Percentiles rank a stretch among this genome's conserved stretches.
Evolutionary conservation across 1,140 invertebrate species (phyloP).

Genomic region (Caenorhabditis tropicalis): DNA sequence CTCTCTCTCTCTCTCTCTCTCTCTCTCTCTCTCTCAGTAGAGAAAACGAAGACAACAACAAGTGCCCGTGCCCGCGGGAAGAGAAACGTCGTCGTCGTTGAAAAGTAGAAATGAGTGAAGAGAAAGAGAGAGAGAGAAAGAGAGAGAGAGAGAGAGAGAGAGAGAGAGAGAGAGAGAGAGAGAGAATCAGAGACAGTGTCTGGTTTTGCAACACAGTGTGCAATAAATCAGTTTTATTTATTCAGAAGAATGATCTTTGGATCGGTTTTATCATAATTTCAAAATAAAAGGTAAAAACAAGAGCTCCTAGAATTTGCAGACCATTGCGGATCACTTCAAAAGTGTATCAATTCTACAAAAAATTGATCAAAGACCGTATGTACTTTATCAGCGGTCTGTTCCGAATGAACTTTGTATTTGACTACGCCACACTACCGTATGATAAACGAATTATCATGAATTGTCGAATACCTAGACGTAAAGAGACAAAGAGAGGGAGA

Average conservation of each 20-base stretch:
- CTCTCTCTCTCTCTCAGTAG: background rate
- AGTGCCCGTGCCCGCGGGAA: conserved; percentile 4
- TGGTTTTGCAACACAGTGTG: background rate
- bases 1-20: background rate
- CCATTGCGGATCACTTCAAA: too few species aligned
- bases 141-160: background rate
- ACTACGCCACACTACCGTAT: too few species aligned
- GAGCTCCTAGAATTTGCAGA: too few species aligned
- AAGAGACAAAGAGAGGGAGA: too few species aligned
- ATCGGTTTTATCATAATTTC: background rate
- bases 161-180: background rate
- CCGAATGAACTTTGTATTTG: too few species aligned
- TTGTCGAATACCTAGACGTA: too few species aligned
- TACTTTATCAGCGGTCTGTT: too few species aligned
- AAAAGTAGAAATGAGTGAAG: background rate
- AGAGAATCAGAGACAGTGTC: background rate
- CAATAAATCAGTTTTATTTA: background rate
- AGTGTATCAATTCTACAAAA: too few species aligned
- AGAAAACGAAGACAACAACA: conserved; percentile 19
- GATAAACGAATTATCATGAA: too few species aligned
- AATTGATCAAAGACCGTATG: too few species aligned
- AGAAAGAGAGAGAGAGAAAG: background rate
- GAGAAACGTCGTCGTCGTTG: background rate
- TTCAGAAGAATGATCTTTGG: background rate
- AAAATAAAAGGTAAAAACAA: too few species aligned